These are phyloP conservation scores for Syndactyla subalaris DNA, from an alignment of 2,797 vertebrate genomes.

Conservation along the genomic window DNA sequence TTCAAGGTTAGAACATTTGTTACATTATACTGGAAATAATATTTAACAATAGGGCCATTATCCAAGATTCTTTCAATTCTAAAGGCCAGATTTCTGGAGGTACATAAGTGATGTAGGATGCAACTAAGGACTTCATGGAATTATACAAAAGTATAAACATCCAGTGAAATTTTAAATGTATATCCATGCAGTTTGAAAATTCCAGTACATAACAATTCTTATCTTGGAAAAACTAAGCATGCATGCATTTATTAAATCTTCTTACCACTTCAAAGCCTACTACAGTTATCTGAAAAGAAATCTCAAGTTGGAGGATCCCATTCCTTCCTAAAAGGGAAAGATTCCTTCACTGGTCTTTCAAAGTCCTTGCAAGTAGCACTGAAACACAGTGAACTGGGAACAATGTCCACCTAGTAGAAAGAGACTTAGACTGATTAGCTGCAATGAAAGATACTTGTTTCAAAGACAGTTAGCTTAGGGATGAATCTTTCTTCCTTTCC, in stretches of 20 bases:
- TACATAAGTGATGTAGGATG: not conserved
- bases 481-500: not conserved
- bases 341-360: not conserved
- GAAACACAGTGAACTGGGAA: not conserved
- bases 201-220: not conserved
- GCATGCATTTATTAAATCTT: not conserved
- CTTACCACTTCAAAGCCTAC: not conserved
- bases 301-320: not conserved
- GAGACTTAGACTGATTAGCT: not conserved
- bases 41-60: not conserved
- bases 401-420: not conserved
- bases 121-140: not conserved
- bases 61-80: conserved; percentile 19
- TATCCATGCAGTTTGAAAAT: not conserved
- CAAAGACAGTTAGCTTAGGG: not conserved
- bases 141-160: not conserved
- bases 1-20: conserved; percentile 50
- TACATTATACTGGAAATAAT: conserved; percentile 30
- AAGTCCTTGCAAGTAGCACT: not conserved
- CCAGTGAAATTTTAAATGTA: not conserved
- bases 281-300: not conserved
- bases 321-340: not conserved
- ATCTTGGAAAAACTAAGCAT: not conserved
- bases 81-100: not conserved
- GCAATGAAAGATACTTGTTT: not conserved